Conservation (phyloP, 2,888 invertebrate species). For the Pollenia griseotomentosa region DNA sequence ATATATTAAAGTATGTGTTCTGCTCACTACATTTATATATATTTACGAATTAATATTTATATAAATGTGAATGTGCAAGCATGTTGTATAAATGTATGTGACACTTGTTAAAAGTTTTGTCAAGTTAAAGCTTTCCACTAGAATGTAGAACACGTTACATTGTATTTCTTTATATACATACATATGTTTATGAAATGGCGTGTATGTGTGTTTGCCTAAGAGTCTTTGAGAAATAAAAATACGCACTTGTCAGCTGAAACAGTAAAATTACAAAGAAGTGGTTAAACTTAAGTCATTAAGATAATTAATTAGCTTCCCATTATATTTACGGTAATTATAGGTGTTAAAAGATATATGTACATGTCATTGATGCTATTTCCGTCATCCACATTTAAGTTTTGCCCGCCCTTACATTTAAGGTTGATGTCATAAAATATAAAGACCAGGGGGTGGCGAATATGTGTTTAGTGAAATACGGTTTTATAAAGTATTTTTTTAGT, state of each 20-base stretch:
- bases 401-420: no score
- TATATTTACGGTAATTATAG: not conserved
- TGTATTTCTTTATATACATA: not conserved
- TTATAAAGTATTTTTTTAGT: no score
- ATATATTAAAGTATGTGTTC: no score
- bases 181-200: not conserved
- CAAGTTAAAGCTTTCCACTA: not conserved
- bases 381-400: not conserved
- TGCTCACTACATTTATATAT: not conserved
- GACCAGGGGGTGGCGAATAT: no score
- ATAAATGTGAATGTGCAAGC: no score
- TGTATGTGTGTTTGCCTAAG: not conserved
- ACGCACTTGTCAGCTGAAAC: not conserved
- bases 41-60: not conserved
- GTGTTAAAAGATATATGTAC: not conserved
- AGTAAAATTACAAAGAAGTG: not conserved
- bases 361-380: not conserved
- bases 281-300: not conserved
- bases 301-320: constrained; percentile 8
- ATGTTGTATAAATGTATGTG: not conserved
- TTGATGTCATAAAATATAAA: no score
- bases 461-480: no score
- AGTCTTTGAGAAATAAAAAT: not conserved
- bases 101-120: not conserved
- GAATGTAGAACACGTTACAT: not conserved